Conservation (phyloP, 35 echinoderm and acorn worm genomes). For the Apostichopus parvimensis region DNA sequence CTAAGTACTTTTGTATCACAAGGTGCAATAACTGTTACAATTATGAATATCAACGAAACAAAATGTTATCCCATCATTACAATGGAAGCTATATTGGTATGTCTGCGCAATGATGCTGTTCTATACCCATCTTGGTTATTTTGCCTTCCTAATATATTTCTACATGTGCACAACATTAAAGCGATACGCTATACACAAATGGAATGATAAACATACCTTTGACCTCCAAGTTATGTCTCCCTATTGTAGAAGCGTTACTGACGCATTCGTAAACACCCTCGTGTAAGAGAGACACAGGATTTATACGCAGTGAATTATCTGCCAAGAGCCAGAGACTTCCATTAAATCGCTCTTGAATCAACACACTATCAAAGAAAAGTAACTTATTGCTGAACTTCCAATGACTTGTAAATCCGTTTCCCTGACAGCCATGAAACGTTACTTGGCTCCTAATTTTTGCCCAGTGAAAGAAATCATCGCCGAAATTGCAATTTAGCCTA, state of each 20-base stretch:
- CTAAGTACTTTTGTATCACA: no score
- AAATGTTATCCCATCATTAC: no score
- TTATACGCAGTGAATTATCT: not conserved
- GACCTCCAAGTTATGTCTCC: not conserved
- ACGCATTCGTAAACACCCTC: not conserved
- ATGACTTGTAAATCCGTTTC: not conserved
- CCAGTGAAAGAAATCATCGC: not conserved
- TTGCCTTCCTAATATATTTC: no score
- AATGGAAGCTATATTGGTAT: no score
- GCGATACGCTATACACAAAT: no score
- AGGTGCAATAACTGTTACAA: no score
- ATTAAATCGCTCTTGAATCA: not conserved
- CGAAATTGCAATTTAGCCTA: not conserved
- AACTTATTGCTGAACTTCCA: not conserved
- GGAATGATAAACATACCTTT: not conserved
- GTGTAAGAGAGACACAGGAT: not conserved
- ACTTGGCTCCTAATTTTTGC: not conserved
- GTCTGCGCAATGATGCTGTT: no score
- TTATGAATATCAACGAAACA: no score
- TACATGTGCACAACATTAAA: no score
- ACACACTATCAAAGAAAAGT: not conserved
- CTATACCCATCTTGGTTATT: no score
- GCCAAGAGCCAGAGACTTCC: not conserved
- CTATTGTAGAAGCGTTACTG: not conserved
- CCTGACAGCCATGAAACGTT: not conserved